phyloP scores from a whole-genome alignment of 2,888 invertebrate genomes.

The Biston betularia region DNA sequence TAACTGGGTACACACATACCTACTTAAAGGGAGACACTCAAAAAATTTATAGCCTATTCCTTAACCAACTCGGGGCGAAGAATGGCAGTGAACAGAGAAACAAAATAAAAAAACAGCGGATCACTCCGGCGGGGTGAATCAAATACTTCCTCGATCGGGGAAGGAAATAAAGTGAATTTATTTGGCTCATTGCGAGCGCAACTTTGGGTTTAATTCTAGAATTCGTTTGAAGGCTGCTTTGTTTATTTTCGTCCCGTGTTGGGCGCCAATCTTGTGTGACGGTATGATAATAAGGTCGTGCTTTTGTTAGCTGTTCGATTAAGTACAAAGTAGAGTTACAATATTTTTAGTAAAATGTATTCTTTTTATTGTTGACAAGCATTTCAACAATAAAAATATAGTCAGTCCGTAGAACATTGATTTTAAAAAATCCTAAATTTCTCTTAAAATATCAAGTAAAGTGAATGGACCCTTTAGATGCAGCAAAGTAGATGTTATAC shows the following conservation, averaged over 20 bases:
- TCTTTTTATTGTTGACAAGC: too few species aligned
- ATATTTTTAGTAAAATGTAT: too few species aligned
- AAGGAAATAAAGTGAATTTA: conserved; percentile 61
- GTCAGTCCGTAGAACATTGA: too few species aligned
- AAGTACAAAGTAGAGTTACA: too few species aligned
- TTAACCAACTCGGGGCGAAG: conserved; percentile 65
- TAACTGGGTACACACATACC: conserved; percentile 68
- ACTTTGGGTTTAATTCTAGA: conserved; percentile 64
- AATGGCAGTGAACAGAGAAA: conserved; percentile 57
- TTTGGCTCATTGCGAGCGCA: conserved; percentile 62
- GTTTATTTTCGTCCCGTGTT: conserved; percentile 46
- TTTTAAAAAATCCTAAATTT: too few species aligned
- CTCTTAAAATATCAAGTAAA: too few species aligned
- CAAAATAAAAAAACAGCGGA: conserved; percentile 68
- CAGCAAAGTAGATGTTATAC: too few species aligned
- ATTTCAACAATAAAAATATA: too few species aligned
- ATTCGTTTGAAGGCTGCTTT: conserved; percentile 36
- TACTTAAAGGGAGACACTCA: conserved; percentile 64
- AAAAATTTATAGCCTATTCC: conserved; percentile 76
- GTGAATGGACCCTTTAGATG: too few species aligned
- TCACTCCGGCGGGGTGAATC: conserved; percentile 76
- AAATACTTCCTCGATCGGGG: conserved; percentile 67
- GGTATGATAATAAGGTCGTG: neutral
- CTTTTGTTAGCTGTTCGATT: too few species aligned
- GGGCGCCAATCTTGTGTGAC: conserved; percentile 49